Base-by-base conservation (phyloP, 2,797 vertebrate genomes). In the Argyrosomus regius region DNA sequence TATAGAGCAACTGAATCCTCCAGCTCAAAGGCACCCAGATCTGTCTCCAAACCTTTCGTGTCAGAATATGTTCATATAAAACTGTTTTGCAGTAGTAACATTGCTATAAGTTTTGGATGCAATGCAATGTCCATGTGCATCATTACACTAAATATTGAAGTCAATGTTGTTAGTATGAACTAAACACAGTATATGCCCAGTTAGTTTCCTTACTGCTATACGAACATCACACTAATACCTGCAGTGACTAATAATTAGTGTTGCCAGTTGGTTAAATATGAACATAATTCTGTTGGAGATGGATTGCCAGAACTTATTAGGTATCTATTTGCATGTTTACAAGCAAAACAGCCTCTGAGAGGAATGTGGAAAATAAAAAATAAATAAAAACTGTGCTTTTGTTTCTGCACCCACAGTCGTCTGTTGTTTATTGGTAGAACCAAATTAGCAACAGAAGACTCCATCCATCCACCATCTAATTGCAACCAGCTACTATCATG, bases 21-120 rank as follows among this genome's bases (percentile, higher is more conserved):
- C 31, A 9, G 18, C 22, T 68, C n/a, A 58, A 74, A 71, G 5
- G 5, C 52, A 64, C 28, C 46, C 39, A 41, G 18, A 64, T 52
- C 49, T 4, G 18, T 75, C 24, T 26, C 8, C 35, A 49, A 75
- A 66, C 56, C 12, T 60, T 65, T 56, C 49, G 52, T 5, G 0
- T 26, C 31, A 75, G 49, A 73, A 31, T 45, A 26, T 48, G 20
- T 77, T 77, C 73, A 64, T 65, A 46, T 60, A 1, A 71, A 77
- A 60, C 52, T 28, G 10, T 8, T 41, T 62, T 59, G 3, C 31
- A 68, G 13, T 28, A 31, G 4, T 41, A 17, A 45, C n/a, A 62
- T 1, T 6, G 31, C 31, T 6, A 31, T 53, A 10, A 13, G 18
- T 12, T 41, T 48, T 18, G 39, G 22, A 64, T 6, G 3, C 52